Conservation (phyloP, 2,888 invertebrate genomes). For the Leucophenga montana region DNA sequence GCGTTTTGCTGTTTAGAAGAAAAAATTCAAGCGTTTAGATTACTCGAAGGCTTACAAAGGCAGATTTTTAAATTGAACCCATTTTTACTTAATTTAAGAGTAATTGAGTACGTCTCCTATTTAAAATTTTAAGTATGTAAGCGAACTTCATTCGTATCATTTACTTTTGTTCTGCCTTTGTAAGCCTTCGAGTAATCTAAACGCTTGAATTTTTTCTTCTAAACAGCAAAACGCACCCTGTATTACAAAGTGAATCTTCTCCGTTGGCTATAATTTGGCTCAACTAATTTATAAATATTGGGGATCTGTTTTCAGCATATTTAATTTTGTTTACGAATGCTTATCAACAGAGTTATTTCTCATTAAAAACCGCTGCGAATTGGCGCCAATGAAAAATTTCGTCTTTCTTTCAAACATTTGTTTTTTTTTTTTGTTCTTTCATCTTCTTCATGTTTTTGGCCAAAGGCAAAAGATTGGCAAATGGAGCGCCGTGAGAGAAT, state of each 20-base stretch:
- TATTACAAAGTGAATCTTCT: no score
- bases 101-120: no score
- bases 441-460: no score
- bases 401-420: constrained; percentile 41
- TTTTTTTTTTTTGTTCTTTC: neutral
- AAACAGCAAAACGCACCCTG: no score
- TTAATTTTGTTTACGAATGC: neutral
- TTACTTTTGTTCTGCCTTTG: no score
- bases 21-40: neutral
- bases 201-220: neutral
- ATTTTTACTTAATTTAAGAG: no score
- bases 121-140: no score
- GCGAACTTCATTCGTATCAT: no score
- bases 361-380: constrained; percentile 14
- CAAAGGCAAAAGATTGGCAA: constrained; percentile 4
- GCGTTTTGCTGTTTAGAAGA: neutral
- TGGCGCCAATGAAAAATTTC: constrained; percentile 55
- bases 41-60: neutral
- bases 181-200: neutral
- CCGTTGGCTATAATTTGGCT: neutral
- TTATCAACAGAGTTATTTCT: constrained; percentile 1
- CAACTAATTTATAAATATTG: constrained; percentile 6
- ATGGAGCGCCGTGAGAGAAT: neutral
- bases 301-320: neutral
- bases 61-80: no score